Conservation (phyloP, 2,888 invertebrate genomes). For the Conus canariensis region DNA sequence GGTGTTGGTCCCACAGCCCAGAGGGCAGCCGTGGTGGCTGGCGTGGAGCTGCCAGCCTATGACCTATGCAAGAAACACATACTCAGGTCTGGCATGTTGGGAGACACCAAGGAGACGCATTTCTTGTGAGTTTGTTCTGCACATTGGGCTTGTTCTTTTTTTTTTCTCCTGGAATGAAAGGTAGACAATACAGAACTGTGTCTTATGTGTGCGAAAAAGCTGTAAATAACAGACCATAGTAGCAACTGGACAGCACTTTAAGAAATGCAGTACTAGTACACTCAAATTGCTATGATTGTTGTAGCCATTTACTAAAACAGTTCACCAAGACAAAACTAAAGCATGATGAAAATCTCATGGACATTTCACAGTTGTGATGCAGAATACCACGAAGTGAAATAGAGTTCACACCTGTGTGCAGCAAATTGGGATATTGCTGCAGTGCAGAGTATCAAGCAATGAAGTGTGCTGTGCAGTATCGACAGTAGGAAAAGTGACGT, state of each 20-base stretch:
- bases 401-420: no score
- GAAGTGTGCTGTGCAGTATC: no score
- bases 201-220: no score
- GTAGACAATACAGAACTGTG: background rate
- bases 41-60: conserved; percentile 95
- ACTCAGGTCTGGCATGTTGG: conserved; percentile 82
- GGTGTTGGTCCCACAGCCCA: conserved; percentile 96
- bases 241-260: no score
- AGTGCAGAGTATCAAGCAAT: no score
- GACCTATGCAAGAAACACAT: conserved; percentile 92
- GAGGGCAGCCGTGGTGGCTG: conserved; percentile 94
- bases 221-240: no score
- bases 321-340: background rate
- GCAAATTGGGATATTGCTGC: no score
- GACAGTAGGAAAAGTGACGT: no score
- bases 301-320: background rate
- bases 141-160: background rate
- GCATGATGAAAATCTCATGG: no score
- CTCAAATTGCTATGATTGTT: background rate
- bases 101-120: conserved; percentile 91
- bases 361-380: no score
- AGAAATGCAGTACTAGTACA: background rate
- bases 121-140: conserved; percentile 85
- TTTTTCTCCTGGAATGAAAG: background rate
- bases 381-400: no score